These are phyloP conservation scores for Zaprionus lineosus DNA, from an alignment of 2,888 invertebrate genomes.

Conservation along the genomic window DNA sequence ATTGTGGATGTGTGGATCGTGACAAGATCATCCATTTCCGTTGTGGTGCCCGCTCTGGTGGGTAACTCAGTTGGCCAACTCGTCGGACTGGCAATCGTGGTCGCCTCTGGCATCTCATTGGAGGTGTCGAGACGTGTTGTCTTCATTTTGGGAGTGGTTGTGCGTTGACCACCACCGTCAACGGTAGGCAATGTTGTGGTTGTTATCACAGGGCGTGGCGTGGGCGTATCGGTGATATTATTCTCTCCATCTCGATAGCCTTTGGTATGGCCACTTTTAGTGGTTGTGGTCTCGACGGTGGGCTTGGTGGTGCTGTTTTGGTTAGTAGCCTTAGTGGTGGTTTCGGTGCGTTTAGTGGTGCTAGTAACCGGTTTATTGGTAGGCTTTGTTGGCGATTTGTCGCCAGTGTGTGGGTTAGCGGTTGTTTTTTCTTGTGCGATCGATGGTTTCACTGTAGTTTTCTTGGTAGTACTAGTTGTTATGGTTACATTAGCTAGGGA, in stretches of 20 bases:
- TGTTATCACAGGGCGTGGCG: conserved; percentile 51
- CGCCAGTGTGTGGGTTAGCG: conserved; percentile 56
- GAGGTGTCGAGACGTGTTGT: conserved; percentile 82
- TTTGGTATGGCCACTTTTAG: conserved; percentile 79
- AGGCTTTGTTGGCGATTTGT: conserved; percentile 28
- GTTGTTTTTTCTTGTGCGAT: conserved; percentile 35
- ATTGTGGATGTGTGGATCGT: conserved; percentile 56
- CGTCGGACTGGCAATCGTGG: conserved; percentile 52
- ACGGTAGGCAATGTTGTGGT: conserved; percentile 53
- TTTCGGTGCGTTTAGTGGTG: conserved; percentile 66
- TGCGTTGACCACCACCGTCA: conserved; percentile 56
- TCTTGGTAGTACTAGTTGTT: conserved; percentile 79
- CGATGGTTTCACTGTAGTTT: conserved; percentile 67
- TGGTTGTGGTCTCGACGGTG: conserved; percentile 63
- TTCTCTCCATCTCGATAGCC: conserved; percentile 83
- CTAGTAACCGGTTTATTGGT: conserved; percentile 41
- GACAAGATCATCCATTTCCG: conserved; percentile 61
- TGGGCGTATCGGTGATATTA: conserved; percentile 80
- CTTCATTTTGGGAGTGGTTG: conserved; percentile 78
- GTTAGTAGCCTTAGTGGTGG: conserved; percentile 73
- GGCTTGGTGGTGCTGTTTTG: conserved; percentile 46
- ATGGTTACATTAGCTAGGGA: conserved; percentile 82
- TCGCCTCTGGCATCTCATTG: conserved; percentile 71
- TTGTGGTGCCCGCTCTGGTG: conserved; percentile 70
- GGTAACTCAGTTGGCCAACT: conserved; percentile 60